A percentile compares a stretch with the other conserved stretches of the same genome.
Evolutionary conservation across 2,113 vertebrate genomes (phyloP).

Genomic region (Noturus placidus): DNA sequence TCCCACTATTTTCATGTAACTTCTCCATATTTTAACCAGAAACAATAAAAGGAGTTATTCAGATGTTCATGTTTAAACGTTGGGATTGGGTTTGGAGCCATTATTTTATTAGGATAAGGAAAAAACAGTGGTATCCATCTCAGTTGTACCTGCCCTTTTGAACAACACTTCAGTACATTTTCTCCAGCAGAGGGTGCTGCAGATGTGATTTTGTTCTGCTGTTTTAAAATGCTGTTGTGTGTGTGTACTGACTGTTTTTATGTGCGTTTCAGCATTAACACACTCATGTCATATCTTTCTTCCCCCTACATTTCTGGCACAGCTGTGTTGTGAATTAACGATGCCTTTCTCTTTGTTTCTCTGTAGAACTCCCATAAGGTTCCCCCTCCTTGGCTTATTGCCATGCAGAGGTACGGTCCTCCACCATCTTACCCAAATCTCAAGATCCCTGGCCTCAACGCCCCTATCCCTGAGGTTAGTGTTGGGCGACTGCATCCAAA

Average conservation of each 20-base stretch:
- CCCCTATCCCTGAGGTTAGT: constrained; percentile 86
- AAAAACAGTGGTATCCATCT: not conserved
- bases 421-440: constrained; percentile 91
- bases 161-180: too few relatives aligned
- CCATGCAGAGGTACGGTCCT: constrained; percentile 89
- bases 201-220: not conserved
- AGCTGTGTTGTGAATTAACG: not conserved
- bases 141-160: too few relatives aligned
- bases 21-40: not conserved
- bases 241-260: not conserved
- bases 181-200: constrained; percentile 15
- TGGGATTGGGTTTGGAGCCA: not conserved
- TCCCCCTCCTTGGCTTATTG: constrained; percentile 89
- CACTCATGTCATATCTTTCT: not conserved
- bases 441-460: constrained; percentile 88
- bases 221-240: not conserved
- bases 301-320: too few relatives aligned
- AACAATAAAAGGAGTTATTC: not conserved
- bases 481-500: not conserved
- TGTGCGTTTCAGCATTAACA: not conserved
- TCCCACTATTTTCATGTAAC: not conserved
- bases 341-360: not conserved
- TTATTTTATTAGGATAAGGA: not conserved
- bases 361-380: constrained; percentile 89
- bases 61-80: too few relatives aligned